These are phyloP conservation scores for Bicyclus anynana DNA, from an alignment of 1,140 invertebrate genomes.

Conservation along the genomic window DNA sequence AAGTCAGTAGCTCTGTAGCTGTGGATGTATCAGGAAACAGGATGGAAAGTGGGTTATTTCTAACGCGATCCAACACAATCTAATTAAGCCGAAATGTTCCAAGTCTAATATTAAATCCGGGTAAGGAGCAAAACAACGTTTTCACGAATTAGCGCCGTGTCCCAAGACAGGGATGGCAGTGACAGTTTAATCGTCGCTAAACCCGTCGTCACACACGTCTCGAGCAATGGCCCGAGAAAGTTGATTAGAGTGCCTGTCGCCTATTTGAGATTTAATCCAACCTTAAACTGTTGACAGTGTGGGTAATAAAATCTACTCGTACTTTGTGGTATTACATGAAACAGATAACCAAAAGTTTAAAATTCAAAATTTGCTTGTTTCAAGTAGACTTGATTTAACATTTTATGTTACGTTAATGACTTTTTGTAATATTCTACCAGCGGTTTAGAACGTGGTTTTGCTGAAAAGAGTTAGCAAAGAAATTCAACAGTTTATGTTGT, in stretches of 20 bases:
- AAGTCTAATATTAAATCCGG: conserved; percentile 5
- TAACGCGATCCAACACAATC: background rate
- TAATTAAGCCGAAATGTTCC: conserved; percentile 3
- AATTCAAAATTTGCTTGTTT: too few species aligned
- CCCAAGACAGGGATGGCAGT: conserved; percentile 33
- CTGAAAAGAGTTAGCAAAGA: too few species aligned
- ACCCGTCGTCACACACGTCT: conserved; percentile 61
- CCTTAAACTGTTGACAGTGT: conserved; percentile 26
- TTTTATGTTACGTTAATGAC: too few species aligned
- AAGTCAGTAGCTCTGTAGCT: background rate
- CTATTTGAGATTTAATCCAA: conserved; percentile 64
- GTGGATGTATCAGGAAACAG: background rate
- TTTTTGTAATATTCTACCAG: too few species aligned
- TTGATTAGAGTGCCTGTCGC: conserved; percentile 72
- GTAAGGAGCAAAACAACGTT: conserved; percentile 24
- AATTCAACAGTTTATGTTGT: too few species aligned
- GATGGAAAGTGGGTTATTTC: background rate
- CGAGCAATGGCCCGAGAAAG: conserved; percentile 64
- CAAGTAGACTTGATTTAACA: too few species aligned
- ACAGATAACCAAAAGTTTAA: too few species aligned
- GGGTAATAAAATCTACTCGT: conserved; percentile 19
- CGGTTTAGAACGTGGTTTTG: too few species aligned
- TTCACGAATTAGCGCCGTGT: conserved; percentile 38
- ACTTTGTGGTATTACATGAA: background rate
- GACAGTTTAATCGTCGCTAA: conserved; percentile 69